phyloP scores from a whole-genome alignment of 2,113 vertebrate species.

The Rhinoderma darwinii region DNA sequence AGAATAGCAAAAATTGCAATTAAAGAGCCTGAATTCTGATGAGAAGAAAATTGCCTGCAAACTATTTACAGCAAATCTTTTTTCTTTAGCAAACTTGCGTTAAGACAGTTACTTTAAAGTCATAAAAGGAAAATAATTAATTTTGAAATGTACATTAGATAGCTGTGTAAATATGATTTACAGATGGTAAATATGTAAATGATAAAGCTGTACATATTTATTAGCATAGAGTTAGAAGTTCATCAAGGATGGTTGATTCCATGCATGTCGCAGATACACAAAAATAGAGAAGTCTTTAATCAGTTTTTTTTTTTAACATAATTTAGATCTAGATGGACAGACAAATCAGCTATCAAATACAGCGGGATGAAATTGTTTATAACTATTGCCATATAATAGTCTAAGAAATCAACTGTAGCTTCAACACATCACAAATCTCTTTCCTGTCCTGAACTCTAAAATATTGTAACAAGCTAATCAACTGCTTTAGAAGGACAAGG shows the following conservation, averaged over 20 bases:
- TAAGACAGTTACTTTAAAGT: conserved; percentile 32
- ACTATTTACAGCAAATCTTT: conserved; percentile 22
- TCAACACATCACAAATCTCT: not conserved
- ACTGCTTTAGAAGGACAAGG: too few species aligned
- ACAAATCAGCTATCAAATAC: not conserved
- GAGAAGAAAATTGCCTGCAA: conserved; percentile 34
- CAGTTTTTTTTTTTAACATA: not conserved
- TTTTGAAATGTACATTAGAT: not conserved
- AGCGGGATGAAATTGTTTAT: not conserved
- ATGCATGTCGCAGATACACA: not conserved
- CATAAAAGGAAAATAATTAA: not conserved
- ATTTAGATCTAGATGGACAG: not conserved
- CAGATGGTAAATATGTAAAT: conserved; percentile 22
- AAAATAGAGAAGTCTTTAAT: not conserved
- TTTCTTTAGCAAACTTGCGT: not conserved
- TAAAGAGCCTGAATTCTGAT: conserved; percentile 24
- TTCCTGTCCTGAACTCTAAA: too few species aligned
- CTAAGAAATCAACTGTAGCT: not conserved
- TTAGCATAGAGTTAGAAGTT: not conserved
- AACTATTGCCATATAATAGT: not conserved
- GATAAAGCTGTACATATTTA: conserved; percentile 2
- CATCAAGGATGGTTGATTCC: not conserved
- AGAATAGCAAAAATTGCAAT: conserved; percentile 49
- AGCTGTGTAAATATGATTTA: conserved; percentile 1
- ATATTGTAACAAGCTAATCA: too few species aligned